Percentiles rank a stretch among this genome's conserved stretches.
These are phyloP conservation scores for Chaetophractus vellerosus DNA, from an alignment of 2,797 vertebrate species.

Conservation along the genomic window DNA sequence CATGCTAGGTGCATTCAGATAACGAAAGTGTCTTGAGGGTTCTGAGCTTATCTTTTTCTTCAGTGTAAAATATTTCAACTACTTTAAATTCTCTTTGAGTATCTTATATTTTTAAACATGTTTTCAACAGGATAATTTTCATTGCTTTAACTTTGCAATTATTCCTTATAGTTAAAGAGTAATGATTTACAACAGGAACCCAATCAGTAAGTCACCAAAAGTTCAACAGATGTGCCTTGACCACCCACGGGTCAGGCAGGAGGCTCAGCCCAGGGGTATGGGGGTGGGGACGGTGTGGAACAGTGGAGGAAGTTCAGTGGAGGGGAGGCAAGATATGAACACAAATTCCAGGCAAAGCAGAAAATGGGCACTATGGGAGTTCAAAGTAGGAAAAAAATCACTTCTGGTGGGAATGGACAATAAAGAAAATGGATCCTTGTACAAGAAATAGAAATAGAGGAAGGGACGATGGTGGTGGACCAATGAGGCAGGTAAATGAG, in stretches of 20 bases:
- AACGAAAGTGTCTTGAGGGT: slow-evolving; percentile 65
- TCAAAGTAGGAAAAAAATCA: neutral
- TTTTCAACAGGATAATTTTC: slow-evolving; percentile 77
- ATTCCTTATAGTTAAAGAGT: slow-evolving; percentile 86
- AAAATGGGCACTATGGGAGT: neutral
- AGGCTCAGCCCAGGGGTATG: slow-evolving; percentile 32
- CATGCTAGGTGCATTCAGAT: slow-evolving; percentile 24
- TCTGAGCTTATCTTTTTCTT: slow-evolving; percentile 63
- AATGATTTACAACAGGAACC: slow-evolving; percentile 84
- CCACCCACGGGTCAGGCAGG: slow-evolving; percentile 57
- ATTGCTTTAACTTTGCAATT: slow-evolving; percentile 85
- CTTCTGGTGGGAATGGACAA: neutral
- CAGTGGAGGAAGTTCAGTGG: neutral
- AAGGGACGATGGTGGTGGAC: neutral
- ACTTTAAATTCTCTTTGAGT: slow-evolving; percentile 65
- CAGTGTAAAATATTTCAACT: slow-evolving; percentile 68
- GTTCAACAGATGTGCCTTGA: slow-evolving; percentile 56
- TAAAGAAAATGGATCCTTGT: neutral
- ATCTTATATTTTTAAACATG: slow-evolving; percentile 71
- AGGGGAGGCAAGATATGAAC: neutral
- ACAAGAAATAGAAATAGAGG: neutral
- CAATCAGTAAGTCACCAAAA: slow-evolving; percentile 85
- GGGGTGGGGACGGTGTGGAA: neutral
- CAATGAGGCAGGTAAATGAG: neutral
- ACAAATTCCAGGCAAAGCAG: slow-evolving; percentile 34